Percentiles rank a stretch among this genome's conserved stretches.
Evolutionary conservation across 2,797 vertebrate genomes (phyloP).

Genomic region (Prionace glauca): DNA sequence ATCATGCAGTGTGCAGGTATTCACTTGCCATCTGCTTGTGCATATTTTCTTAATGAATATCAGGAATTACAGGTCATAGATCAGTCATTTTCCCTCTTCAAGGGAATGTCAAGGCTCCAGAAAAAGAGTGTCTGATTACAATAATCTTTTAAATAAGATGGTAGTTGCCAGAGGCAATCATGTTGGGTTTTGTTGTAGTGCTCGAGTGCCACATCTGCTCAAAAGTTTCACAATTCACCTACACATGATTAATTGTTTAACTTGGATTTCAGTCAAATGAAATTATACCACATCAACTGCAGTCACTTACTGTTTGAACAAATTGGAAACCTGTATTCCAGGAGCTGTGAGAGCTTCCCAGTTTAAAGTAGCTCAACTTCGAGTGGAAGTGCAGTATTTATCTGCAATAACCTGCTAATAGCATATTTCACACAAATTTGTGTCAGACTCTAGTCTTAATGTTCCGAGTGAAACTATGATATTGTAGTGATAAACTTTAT

Average conservation of each 20-base stretch:
- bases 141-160: constrained; percentile 6
- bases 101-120: background rate
- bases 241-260: background rate
- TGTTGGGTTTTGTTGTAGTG: background rate
- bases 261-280: background rate
- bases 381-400: background rate
- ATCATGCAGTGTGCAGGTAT: background rate
- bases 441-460: background rate
- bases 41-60: background rate
- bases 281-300: background rate
- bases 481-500: background rate
- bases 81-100: constrained; percentile 22
- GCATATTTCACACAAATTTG: background rate
- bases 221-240: background rate
- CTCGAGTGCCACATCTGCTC: background rate
- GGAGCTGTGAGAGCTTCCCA: background rate
- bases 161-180: constrained; percentile 1
- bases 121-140: constrained; percentile 10
- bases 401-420: background rate
- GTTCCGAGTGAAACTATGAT: background rate
- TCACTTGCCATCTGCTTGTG: background rate
- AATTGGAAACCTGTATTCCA: background rate
- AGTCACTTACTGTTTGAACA: background rate
- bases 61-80: background rate
- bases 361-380: background rate